A percentile compares a stretch with the other conserved stretches of the same genome.
These are phyloP conservation scores for Herpailurus yagouaroundi DNA, from an alignment of 2,113 vertebrate species.

Conservation along the genomic window DNA sequence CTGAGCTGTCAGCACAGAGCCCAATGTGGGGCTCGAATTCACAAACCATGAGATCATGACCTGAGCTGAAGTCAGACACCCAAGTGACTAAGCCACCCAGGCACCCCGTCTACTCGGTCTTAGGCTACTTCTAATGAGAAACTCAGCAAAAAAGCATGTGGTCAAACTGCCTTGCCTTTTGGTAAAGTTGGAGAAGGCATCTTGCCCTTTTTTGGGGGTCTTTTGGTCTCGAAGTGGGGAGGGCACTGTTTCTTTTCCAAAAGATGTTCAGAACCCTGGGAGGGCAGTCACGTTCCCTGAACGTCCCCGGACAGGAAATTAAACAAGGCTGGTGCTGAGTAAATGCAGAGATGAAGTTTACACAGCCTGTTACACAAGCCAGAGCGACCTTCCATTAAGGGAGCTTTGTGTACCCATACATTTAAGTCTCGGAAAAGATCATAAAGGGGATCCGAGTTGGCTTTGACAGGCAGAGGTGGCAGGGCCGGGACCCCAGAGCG, in stretches of 20 bases:
- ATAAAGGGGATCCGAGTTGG: background rate
- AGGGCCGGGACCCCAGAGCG: background rate
- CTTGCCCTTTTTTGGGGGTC: background rate
- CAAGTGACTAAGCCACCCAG: too few species aligned
- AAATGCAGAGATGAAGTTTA: constrained; percentile 72
- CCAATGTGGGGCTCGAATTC: too few species aligned
- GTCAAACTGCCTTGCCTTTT: background rate
- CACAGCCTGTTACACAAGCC: constrained; percentile 72
- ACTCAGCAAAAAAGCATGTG: background rate
- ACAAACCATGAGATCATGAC: too few species aligned
- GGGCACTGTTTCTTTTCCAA: constrained; percentile 4
- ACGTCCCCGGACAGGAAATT: constrained; percentile 52
- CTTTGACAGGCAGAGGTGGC: constrained; percentile 57
- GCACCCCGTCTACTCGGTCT: background rate
- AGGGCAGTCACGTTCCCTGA: constrained; percentile 51
- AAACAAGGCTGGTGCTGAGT: constrained; percentile 60
- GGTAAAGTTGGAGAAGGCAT: background rate
- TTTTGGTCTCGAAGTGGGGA: background rate
- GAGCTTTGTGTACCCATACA: constrained; percentile 64
- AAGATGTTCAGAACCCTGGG: background rate
- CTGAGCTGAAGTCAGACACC: too few species aligned
- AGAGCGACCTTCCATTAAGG: constrained; percentile 67
- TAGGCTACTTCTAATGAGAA: background rate
- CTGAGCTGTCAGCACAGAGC: too few species aligned
- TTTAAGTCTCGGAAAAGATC: constrained; percentile 55